These are phyloP conservation scores for Lagopus muta DNA, from an alignment of 2,113 vertebrate genomes.

Conservation along the genomic window DNA sequence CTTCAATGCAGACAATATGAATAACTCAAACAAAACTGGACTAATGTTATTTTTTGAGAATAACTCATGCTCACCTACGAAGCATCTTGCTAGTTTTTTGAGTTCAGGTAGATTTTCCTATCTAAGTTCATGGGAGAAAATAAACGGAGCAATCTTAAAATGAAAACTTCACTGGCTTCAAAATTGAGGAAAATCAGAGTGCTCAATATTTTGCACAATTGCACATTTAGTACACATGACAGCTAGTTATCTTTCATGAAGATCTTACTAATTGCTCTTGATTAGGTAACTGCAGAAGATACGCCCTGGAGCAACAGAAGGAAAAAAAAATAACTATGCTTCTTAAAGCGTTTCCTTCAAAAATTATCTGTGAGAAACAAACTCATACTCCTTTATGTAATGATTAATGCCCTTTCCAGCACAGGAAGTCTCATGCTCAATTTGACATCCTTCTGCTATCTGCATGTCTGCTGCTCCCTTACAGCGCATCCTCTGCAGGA, in stretches of 20 bases:
- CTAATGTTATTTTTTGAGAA: not conserved
- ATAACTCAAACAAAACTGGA: not conserved
- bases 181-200: not conserved
- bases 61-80: not conserved
- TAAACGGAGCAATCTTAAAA: not conserved
- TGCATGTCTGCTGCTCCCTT: not conserved
- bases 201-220: not conserved
- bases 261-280: not conserved
- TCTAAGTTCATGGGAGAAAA: not conserved
- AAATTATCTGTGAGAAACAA: conserved; percentile 14
- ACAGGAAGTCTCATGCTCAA: not conserved
- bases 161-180: not conserved
- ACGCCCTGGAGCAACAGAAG: rapidly evolving
- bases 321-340: not conserved
- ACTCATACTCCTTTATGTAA: not conserved
- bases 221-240: not conserved
- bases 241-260: not conserved
- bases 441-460: not conserved
- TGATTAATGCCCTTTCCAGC: conserved; percentile 3
- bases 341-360: not conserved
- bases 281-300: not conserved
- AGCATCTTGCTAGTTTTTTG: not conserved
- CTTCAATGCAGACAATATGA: not conserved
- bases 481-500: not conserved
- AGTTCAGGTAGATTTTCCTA: not conserved